phyloP scores from a whole-genome alignment of 2,888 invertebrate genomes.

The Hipparchia semele region DNA sequence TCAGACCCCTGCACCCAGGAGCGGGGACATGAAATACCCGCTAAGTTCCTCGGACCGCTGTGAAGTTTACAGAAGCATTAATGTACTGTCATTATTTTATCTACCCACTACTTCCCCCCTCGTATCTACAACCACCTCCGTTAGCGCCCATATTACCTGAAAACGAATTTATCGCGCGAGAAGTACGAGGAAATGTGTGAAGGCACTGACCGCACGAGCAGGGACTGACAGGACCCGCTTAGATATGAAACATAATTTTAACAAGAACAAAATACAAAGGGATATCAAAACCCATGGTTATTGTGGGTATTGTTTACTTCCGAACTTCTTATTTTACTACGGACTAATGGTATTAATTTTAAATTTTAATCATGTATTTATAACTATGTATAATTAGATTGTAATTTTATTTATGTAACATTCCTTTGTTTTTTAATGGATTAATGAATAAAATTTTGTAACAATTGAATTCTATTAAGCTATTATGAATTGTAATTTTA shows the following conservation, averaged over 20 bases:
- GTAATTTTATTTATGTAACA: constrained; percentile 9
- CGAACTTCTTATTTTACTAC: not conserved
- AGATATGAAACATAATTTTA: too few relatives aligned
- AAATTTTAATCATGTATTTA: not conserved
- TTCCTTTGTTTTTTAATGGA: constrained; percentile 11
- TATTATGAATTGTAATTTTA: not conserved
- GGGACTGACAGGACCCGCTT: not conserved
- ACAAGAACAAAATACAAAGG: not conserved
- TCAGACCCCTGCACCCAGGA: not conserved
- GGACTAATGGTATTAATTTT: constrained; percentile 1
- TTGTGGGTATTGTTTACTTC: not conserved
- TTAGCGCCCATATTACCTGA: not conserved
- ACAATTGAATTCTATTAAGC: not conserved
- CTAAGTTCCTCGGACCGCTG: not conserved
- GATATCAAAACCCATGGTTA: not conserved
- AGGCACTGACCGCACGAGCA: not conserved
- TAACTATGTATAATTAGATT: not conserved
- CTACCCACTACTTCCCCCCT: not conserved
- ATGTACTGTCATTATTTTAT: not conserved
- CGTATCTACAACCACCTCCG: not conserved
- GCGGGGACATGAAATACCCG: not conserved
- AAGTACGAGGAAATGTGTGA: not conserved
- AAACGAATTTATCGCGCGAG: not conserved
- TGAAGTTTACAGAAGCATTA: not conserved
- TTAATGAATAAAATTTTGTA: constrained; percentile 8